Base-by-base conservation (phyloP, 1,140 invertebrate species). In the Ceratitis capitata region DNA sequence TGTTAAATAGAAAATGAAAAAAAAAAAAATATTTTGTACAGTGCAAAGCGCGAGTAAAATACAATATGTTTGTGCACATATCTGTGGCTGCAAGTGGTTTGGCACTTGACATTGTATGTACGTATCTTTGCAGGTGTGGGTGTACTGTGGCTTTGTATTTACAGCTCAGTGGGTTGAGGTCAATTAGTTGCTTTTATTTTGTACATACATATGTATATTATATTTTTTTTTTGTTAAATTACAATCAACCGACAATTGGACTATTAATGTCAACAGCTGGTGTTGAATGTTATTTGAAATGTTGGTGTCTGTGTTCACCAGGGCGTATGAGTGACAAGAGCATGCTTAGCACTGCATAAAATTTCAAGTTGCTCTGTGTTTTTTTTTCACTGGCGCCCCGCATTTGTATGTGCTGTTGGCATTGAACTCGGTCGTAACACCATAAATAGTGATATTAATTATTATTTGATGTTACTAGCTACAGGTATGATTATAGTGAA, bases 171-270 rank as follows among this genome's bases (percentile, higher is more conserved):
- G 45, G 51, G 29, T 83, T 29, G 42, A 58, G 47, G 49, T 86
- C 53, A 86, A 53, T 83, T 58, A 64, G 85, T 74, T 89, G 85
- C 89, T 86, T 87, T n/a, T n/a, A n/a, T n/a, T n/a, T n/a, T n/a
- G n/a, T n/a, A n/a, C n/a, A n/a, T n/a, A n/a, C n/a, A n/a, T n/a
- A n/a, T n/a, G n/a, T n/a, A n/a, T n/a, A n/a, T n/a, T n/a, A n/a
- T n/a, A n/a, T n/a, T n/a, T n/a, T n/a, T n/a, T n/a, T n/a, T 85
- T 87, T 89, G 88, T 88, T 78, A 47, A n/a, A 78, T 78, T 78
- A 45, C n/a, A 78, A 45, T 16, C 19, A 29, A 16, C 14, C n/a
- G 39, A 69, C 32, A 39, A 12, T 69, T 69, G 35, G 29, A 32
- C n/a, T 42, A 45, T 3, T 78, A 78, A 78, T 78, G 69, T 78